Base-by-base conservation (phyloP, 2,888 invertebrate species). In the Dascillus cervinus region DNA sequence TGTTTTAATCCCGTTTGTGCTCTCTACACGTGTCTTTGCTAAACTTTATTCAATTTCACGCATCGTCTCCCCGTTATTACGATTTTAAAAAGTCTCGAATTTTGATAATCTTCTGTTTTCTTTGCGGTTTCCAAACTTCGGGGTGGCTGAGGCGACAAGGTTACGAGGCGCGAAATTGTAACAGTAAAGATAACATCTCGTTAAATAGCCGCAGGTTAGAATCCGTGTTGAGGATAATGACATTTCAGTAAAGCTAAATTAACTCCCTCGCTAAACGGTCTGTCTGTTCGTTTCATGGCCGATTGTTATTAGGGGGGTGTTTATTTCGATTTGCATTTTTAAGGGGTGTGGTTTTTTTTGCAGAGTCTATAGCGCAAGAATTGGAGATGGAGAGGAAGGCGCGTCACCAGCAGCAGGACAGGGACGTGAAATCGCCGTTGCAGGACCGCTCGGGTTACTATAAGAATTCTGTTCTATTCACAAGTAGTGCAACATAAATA, bases 391-490 rank as follows among this genome's bases (percentile, higher is more conserved):
- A 89, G 64, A 77, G 88, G 63, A 88, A 89, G 65, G 77, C 81
- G 25, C 79, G 87, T 44, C 84, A 84, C 56, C 85, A 82, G 53
- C 70, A 73, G 44, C 70, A 77, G 62, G 88, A 88, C 58, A 76
- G 84, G 45, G 88, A 88, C 59, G 86, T 87, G 32, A 88, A 88
- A 66, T 84, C 87, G 51, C 86, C 87, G 19, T 72, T 88, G 41
- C 84, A 86, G 53, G 88, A 88, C 65, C 73, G 82, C 40, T 75
- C 78, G 35, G 77, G 79, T 52, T 89, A 89, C 67, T 89, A 88
- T 71, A 89, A 89, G 69, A 89, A 87, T 67, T 88, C 89, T 17
- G 87, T 89, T 47, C 73, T 89, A 45, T 89, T 88, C 65, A 87
- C 87, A 53, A 87, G 87, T 62, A 87, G 86, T 62, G 88, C 88